Base-by-base conservation (phyloP, 1,140 invertebrate species). In the Oscheius sp. region DNA sequence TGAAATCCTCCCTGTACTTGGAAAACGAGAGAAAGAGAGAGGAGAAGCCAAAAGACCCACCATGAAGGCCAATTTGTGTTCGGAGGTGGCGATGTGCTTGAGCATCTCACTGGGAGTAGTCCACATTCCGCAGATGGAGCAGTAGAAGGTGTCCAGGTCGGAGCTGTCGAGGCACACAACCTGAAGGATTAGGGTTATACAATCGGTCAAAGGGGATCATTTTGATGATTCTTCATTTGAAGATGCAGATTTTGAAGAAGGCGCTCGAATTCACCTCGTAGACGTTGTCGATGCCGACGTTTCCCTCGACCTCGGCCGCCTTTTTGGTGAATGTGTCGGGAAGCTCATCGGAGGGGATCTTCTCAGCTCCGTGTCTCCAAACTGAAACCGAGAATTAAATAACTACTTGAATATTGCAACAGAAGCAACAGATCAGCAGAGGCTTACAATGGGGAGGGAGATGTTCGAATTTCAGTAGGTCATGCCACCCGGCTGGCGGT, bases 251-350 rank as follows among this genome's bases (percentile, higher is more conserved):
- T 45, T 10, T 13, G 38, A 45, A n/a, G n/a, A n/a, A n/a, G n/a
- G n/a, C n/a, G n/a, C 38, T n/a, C 38, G n/a, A 23, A 55, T n/a
- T 42, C 20, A 68, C 66, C 66, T 68, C 66, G 34, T 68, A 68
- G 1, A 68, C 10, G 26, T 23, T 62, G 26, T 68, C 66, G 3
- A 68, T 26, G 3, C 66, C 66, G 32, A 68, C 4, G 20, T n/a
- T 26, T 32, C 46, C 66, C 13, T 63, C 28, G 4, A 42, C 28
- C 13, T 23, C n/a, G 15, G 29, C 15, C 15, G 38, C 38, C 52
- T 62, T 63, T 49, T 49, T 68, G 20, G 18, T 62, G 66, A 68
- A 68, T 15, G 28, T 18, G 18, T 13, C 52, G 23, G 66, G 66
- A 26, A 58, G 0, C 66, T 68, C 66, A 1, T 7, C 29, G 1